A percentile compares a stretch with the other conserved stretches of the same genome.
Evolutionary conservation across 1,140 invertebrate genomes (phyloP).

Genomic region (Drosophila guanche): DNA sequence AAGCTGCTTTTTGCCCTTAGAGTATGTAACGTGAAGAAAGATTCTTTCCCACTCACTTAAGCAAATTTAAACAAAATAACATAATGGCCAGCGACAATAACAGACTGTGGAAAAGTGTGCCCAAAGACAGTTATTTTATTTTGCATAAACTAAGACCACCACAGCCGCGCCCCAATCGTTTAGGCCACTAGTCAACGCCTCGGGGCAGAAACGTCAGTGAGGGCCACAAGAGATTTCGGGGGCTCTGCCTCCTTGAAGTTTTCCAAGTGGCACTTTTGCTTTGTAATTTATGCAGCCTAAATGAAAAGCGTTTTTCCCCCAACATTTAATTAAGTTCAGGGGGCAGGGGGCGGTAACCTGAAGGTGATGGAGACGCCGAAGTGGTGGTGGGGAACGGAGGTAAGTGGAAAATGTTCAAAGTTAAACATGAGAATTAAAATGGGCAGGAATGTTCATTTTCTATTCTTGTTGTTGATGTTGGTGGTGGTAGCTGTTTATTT

Average conservation of each 20-base stretch:
- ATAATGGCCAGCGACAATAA: slow-evolving; percentile 14
- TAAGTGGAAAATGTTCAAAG: slow-evolving; percentile 66
- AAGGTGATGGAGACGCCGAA: too few relatives aligned
- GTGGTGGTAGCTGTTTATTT: slow-evolving; percentile 34
- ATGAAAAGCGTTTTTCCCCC: slow-evolving; percentile 72
- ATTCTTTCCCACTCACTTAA: slow-evolving; percentile 25
- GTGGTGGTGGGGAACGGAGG: slow-evolving; percentile 12
- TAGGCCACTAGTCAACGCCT: slow-evolving; percentile 46
- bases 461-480: slow-evolving; percentile 8
- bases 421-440: slow-evolving; percentile 71
- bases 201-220: neutral
- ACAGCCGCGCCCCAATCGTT: slow-evolving; percentile 55
- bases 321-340: slow-evolving; percentile 76
- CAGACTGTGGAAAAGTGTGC: slow-evolving; percentile 22
- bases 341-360: slow-evolving; percentile 2
- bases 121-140: slow-evolving; percentile 66
- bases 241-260: slow-evolving; percentile 24
- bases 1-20: neutral
- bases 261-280: slow-evolving; percentile 68
- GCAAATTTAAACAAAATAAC: slow-evolving; percentile 45
- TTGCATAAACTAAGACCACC: slow-evolving; percentile 54
- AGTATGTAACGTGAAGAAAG: slow-evolving; percentile 18
- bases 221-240: slow-evolving; percentile 29
- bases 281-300: slow-evolving; percentile 77
- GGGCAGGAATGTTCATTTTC: slow-evolving; percentile 26